Evolutionary conservation across 2,888 invertebrate genomes (phyloP), one percentile per base, ranked within the genome.

Genomic region (Cactoblastis cactorum): DNA sequence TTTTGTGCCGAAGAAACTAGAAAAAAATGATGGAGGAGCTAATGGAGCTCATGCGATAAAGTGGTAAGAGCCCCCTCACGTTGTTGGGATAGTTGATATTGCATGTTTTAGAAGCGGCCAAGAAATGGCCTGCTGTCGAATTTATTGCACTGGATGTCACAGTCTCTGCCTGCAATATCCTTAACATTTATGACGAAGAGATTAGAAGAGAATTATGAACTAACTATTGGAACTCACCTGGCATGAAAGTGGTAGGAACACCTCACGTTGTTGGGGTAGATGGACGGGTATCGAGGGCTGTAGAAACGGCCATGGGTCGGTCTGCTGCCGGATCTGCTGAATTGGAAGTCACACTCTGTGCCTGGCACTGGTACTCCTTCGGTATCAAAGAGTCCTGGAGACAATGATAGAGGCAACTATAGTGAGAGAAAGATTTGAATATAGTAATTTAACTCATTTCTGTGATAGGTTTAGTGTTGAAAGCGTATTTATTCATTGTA

Each of bases 1-100:
- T n/a, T n/a, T n/a, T n/a, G n/a, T n/a, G n/a, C n/a, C n/a, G n/a
- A n/a, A n/a, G n/a, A n/a, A n/a, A n/a, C n/a, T n/a, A n/a, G n/a
- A n/a, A n/a, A n/a, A n/a, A n/a, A n/a, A n/a, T n/a, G n/a, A n/a
- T n/a, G n/a, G n/a, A n/a, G n/a, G n/a, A n/a, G 5, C 22, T 22
- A 22, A 5, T 4, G 22, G 28, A 22, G 53, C 69, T 55, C 51
- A 95, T 95, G 97, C 98, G 68, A 95, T 93, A 77, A 98, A 96
- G 73, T 95, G 93, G 86, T 96, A 97, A 53, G 95, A 93, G 86
- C 98, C 98, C n/a, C 71, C 95, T 93, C 69, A 96, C 93, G 80
- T 97, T 96, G 79, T 95, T 95, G 15, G 98, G 98, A 83, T 98
- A 98, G 68, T 95, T 95, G 67, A 98, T 98, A n/a, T n/a, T n/a